These are phyloP conservation scores for Argynnis bischoffii DNA, from an alignment of 2,888 invertebrate genomes.

Conservation along the genomic window DNA sequence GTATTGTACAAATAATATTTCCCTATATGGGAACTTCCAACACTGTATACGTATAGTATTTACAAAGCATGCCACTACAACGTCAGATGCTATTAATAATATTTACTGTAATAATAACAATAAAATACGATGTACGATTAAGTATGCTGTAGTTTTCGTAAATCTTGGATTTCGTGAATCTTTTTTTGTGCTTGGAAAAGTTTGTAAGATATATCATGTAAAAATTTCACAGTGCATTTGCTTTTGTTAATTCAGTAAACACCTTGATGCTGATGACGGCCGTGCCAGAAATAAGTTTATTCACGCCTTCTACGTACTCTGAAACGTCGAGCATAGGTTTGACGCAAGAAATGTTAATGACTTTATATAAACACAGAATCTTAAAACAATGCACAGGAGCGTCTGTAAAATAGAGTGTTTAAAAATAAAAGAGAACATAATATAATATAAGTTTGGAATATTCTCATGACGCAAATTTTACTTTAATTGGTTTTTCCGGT, in stretches of 20 bases:
- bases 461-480: constrained; percentile 9
- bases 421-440: constrained; percentile 9
- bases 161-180: neutral
- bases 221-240: constrained; percentile 34
- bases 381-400: constrained; percentile 18
- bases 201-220: constrained; percentile 1
- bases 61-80: too few species aligned
- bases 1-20: too few species aligned
- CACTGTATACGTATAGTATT: too few species aligned
- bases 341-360: constrained; percentile 70
- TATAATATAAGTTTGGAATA: neutral
- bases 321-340: constrained; percentile 54
- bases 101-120: too few species aligned
- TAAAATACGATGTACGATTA: neutral
- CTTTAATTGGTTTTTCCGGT: neutral
- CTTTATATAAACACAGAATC: constrained; percentile 51
- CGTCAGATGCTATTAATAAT: too few species aligned
- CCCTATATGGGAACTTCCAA: too few species aligned
- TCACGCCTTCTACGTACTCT: constrained; percentile 63
- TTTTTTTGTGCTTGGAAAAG: neutral
- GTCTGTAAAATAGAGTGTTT: constrained; percentile 3
- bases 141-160: neutral
- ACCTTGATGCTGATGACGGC: constrained; percentile 60
- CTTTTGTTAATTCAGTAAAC: constrained; percentile 56
- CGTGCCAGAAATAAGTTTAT: constrained; percentile 65